A percentile compares a stretch with the other conserved stretches of the same genome.
Evolutionary conservation across 2,797 vertebrate genomes (phyloP).

Genomic region (Gambelia wislizenii): DNA sequence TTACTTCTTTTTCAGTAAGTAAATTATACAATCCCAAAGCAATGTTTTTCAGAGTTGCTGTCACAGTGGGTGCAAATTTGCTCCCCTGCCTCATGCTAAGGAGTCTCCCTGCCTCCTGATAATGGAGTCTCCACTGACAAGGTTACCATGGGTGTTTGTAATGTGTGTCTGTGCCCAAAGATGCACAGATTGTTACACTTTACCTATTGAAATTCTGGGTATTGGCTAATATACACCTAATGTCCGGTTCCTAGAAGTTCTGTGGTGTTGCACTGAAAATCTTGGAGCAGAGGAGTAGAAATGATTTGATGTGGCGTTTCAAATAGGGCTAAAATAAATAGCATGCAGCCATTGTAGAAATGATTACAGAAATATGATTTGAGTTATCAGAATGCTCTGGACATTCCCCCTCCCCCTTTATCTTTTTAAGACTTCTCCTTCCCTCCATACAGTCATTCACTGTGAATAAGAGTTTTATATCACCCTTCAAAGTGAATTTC

Average conservation of each 20-base stretch:
- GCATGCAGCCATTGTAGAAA: not conserved
- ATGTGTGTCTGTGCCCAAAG: not conserved
- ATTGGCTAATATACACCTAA: not conserved
- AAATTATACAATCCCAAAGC: not conserved
- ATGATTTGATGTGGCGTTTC: not conserved
- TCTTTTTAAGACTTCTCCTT: constrained; percentile 12
- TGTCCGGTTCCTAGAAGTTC: not conserved
- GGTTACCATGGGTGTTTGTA: no score
- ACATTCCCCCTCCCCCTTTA: constrained; percentile 58
- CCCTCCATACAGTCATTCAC: constrained; percentile 51
- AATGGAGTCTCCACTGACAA: not conserved
- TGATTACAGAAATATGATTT: not conserved
- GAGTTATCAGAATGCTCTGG: constrained; percentile 9
- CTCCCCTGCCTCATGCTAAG: not conserved
- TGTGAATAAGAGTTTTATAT: not conserved
- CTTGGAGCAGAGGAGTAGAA: not conserved
- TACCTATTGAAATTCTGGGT: not conserved
- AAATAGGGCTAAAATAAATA: not conserved
- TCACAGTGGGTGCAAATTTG: not conserved
- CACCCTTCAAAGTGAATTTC: not conserved
- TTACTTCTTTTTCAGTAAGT: not conserved
- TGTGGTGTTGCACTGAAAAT: no score
- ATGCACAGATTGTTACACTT: not conserved
- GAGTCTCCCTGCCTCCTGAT: no score
- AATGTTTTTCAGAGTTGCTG: not conserved